Evolutionary conservation across 2,888 invertebrate genomes (phyloP).

Genomic region (Octodonta nipae): DNA sequence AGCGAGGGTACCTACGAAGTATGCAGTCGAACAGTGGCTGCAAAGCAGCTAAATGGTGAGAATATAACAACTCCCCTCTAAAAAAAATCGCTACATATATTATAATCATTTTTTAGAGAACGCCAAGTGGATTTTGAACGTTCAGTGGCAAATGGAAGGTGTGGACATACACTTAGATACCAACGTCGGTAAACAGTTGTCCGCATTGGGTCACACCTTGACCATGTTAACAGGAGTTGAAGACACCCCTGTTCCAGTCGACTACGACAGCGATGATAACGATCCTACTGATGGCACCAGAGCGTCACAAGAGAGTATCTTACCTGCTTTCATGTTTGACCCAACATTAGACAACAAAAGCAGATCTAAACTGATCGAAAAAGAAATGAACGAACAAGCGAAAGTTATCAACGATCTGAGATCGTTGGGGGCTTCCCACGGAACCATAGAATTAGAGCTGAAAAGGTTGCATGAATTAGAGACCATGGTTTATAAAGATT

Average conservation of each 20-base stretch:
- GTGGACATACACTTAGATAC: conserved; percentile 93
- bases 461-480: conserved; percentile 84
- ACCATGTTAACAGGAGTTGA: conserved; percentile 89
- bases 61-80: too few species aligned
- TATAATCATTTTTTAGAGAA: conserved; percentile 69
- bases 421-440: conserved; percentile 22
- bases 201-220: conserved; percentile 85
- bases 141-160: conserved; percentile 99
- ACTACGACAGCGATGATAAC: conserved; percentile 65
- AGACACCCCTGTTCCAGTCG: conserved; percentile 43
- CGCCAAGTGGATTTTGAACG: conserved; percentile 96
- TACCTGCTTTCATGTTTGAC: conserved; percentile 76
- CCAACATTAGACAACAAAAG: conserved; percentile 65
- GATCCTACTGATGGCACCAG: conserved; percentile 53
- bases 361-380: conserved; percentile 84
- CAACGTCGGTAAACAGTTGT: conserved; percentile 89
- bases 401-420: conserved; percentile 84
- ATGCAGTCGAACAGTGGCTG: conserved; percentile 81
- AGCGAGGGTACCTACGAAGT: conserved; percentile 98
- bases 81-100: too few species aligned
- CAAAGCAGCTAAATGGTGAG: conserved; percentile 61
- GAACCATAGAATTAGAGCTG: conserved; percentile 82
- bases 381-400: conserved; percentile 94
- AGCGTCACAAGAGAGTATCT: conserved; percentile 55
- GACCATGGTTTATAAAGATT: conserved; percentile 86